Evolutionary conservation across 2,888 invertebrate species (phyloP).

Genomic region (Heliconius hortense): DNA sequence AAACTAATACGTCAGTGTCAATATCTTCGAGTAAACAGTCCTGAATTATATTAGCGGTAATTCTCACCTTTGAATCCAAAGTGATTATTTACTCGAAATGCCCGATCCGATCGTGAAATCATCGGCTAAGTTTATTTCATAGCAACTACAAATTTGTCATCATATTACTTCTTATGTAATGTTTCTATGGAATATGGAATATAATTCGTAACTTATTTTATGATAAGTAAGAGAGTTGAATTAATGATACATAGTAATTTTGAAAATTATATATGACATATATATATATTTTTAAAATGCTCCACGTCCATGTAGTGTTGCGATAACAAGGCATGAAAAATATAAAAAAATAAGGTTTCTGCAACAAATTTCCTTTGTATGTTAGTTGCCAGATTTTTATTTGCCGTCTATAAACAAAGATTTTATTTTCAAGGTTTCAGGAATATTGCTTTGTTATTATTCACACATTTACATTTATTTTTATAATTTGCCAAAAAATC

Average conservation of each 20-base stretch:
- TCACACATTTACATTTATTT: constrained; percentile 1
- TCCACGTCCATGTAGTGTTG: not conserved
- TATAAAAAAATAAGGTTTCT: not conserved
- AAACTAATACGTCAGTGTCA: constrained; percentile 2
- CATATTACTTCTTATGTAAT: constrained; percentile 2
- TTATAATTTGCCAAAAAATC: not conserved
- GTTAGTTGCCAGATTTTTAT: not conserved
- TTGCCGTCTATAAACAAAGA: not conserved
- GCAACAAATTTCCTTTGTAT: not conserved
- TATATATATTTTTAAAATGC: not conserved
- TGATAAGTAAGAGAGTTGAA: not conserved
- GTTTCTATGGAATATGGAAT: not conserved
- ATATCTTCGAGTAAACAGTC: constrained; percentile 4
- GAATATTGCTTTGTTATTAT: not conserved
- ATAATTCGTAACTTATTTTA: not conserved
- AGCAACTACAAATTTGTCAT: not conserved
- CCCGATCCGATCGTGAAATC: constrained; percentile 32
- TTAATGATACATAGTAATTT: not conserved
- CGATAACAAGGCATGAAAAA: not conserved
- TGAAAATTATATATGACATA: not conserved
- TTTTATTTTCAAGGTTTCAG: not conserved
- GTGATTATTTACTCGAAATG: not conserved
- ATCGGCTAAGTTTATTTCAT: constrained; percentile 29
- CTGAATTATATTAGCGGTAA: constrained; percentile 34
- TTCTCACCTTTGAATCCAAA: constrained; percentile 19